These are phyloP conservation scores for Glyptemys insculpta DNA, from an alignment of 2,797 vertebrate genomes.

Conservation along the genomic window DNA sequence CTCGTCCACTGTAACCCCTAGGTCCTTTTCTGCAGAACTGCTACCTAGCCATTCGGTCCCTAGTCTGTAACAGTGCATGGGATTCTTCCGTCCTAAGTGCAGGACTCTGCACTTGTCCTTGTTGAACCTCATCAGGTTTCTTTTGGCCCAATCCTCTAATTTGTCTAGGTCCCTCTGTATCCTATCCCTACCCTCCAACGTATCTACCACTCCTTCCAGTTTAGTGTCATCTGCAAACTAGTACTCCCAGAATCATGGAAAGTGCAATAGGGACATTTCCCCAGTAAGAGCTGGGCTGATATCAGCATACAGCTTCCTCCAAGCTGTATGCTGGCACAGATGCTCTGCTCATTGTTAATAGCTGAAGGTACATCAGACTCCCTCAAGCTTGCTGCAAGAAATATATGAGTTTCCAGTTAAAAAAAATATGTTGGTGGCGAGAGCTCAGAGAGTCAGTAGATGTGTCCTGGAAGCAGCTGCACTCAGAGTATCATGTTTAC, in stretches of 20 bases:
- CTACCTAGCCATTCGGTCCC: no score
- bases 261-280: fast-evolving
- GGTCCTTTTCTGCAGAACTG: no score
- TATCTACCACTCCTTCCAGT: no score
- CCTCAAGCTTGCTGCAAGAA: not conserved
- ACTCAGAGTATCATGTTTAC: not conserved
- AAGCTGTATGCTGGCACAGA: fast-evolving
- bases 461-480: not conserved
- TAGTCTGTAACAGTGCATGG: no score
- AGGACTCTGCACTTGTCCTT: no score
- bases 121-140: no score
- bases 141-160: no score
- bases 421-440: not conserved
- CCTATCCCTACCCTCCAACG: no score
- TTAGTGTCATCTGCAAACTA: not conserved
- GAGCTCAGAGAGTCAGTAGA: not conserved
- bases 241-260: fast-evolving
- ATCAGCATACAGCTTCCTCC: not conserved
- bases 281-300: fast-evolving
- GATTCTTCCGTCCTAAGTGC: no score
- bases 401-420: not conserved
- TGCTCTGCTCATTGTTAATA: fast-evolving
- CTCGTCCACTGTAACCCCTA: no score
- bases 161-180: no score
- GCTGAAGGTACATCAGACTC: fast-evolving